Base-by-base conservation (phyloP, 30 jellyfish, hydroid and myxozoan genomes). In the Chrysaora quinquecirrha region DNA sequence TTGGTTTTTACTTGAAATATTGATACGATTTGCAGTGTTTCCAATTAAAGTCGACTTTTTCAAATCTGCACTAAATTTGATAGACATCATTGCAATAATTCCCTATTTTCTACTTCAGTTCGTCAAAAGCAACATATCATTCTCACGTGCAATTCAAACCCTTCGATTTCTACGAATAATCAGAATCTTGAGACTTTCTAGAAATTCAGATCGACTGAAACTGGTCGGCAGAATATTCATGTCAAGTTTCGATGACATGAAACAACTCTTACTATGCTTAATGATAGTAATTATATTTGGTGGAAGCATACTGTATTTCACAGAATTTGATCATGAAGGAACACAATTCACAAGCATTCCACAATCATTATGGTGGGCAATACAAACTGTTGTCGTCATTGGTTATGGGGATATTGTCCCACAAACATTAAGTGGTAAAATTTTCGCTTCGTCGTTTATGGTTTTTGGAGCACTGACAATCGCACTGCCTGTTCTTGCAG, bases 331-430 rank as follows among this genome's bases (percentile, higher is more conserved):
- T 64, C 64, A 46, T 21, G 74, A 34, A 20, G 66, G 46, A 30
- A 82, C 93, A 0, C 74, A 61, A 0, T 94, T 94, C 60, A 35
- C 86, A 19, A 87, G 97, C 84, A 94, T 94, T 30, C 99, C 99
- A 6, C 93, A 94, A 19, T 76, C 97, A 20, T 65, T 94, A 28
- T 94, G 99, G 99, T 94, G 99, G 99, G 99, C 94, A 16, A 81
- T 94, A 21, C 99, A 94, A 48, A 94, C 99, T 0, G 89, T 94
- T n/a, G 95, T 84, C 29, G 96, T 96, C 22, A 64, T 94, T 2
- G 99, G 99, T 1, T 94, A 94, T 71, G 99, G 99, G 29, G 99
- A 94, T 49, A 88, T 94, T 28, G 95, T 83, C 21, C 99, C 99
- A 9, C 35, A 63, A 6, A 94, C 96, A 0, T 28, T 94, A n/a